Base-by-base conservation (phyloP, 2,113 vertebrate species). In the Neodontobutis hainanensis region DNA sequence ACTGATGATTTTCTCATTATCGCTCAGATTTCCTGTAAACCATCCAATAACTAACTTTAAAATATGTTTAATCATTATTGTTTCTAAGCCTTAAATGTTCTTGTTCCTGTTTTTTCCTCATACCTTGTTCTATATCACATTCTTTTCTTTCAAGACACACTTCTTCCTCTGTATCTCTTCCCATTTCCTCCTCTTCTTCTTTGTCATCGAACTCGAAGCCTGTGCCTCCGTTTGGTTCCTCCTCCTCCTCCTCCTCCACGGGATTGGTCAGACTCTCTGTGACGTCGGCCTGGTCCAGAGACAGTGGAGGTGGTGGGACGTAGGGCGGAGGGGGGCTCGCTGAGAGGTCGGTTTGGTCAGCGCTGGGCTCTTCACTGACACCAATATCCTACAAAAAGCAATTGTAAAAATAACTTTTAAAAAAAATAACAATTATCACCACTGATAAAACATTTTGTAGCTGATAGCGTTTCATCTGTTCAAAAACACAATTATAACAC, bases 121-220 rank as follows among this genome's bases (percentile, higher is more conserved):
- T 40, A 87, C 85, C 82, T 76, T 47, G 55, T 0, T 61, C 55
- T 10, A 49, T 1, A 4, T 76, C 19, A n/a, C 51, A 27, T 4
- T 70, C 70, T 0, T 78, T 75, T 44, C 19, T 14, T 11, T 70
- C 75, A 44, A 78, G 45, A 5, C 61, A 53, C 12, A 42, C 46
- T 8, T 5, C 9, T 35, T 35, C 42, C 0, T 57, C 55, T 4
- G 27, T 12, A 1, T 44, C 62, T 44, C 16, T n/a, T 1, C 65
- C 61, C 48, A 70, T 3, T 6, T 70, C 75, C 1, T 73, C 71
- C 15, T 85, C 85, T 11, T 82, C 82, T 11, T 92, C 89, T 52
- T 93, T 87, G 61, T 85, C 85, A 1, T 90, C 85, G 47, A 92
- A 91, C 56, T 88, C 66, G 6, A 92, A 92, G n/a, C 67, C 77